phyloP scores from a whole-genome alignment of 2,888 invertebrate species.

The Leucophenga maculata region DNA sequence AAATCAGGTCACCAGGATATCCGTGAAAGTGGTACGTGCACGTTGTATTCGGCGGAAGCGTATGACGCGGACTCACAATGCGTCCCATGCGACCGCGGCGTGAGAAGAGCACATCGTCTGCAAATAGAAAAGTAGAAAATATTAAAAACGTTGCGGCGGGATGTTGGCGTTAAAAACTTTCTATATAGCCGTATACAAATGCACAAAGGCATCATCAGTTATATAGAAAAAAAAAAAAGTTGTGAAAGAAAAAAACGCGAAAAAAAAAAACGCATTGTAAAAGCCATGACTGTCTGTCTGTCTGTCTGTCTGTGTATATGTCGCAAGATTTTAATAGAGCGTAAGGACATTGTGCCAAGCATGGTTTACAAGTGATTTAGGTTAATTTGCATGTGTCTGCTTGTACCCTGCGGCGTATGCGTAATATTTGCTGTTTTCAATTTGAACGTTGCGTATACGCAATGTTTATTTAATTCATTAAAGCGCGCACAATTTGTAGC shows the following conservation, averaged over 20 bases:
- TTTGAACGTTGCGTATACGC: conserved; percentile 13
- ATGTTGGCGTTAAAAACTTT: background rate
- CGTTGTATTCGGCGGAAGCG: conserved; percentile 87
- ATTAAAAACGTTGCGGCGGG: background rate
- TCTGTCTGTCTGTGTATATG: background rate
- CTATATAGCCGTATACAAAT: background rate
- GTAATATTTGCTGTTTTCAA: background rate
- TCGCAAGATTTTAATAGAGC: conserved; percentile 18
- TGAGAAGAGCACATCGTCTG: conserved; percentile 73
- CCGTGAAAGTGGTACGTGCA: conserved; percentile 90
- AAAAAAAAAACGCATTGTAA: background rate
- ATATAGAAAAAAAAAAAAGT: background rate
- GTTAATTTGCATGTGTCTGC: conserved; percentile 55
- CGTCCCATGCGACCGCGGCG: conserved; percentile 80
- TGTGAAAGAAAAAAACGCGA: background rate
- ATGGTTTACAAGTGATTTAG: conserved; percentile 60
- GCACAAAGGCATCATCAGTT: background rate
- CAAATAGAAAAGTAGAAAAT: conserved; percentile 44
- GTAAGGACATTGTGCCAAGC: conserved; percentile 48
- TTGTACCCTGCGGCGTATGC: background rate
- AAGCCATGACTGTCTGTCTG: too few species aligned
- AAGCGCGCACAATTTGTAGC: background rate
- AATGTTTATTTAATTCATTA: background rate
- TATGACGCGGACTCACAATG: conserved; percentile 85
- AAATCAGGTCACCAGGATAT: conserved; percentile 84